phyloP scores from a whole-genome alignment of 2,888 invertebrate species.

The Fragum sueziense region DNA sequence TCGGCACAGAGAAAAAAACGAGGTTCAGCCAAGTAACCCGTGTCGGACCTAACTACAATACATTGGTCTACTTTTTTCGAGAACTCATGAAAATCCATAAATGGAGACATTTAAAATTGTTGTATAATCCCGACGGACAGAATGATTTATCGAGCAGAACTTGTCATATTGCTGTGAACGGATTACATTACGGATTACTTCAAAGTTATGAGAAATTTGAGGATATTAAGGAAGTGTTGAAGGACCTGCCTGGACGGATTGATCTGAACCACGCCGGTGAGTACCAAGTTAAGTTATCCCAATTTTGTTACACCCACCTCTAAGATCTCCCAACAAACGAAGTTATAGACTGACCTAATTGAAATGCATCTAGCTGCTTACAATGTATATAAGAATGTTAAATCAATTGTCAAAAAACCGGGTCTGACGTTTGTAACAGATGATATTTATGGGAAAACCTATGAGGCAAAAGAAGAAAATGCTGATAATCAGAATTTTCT shows the following conservation, averaged over 20 bases:
- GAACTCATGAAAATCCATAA: conserved; percentile 55
- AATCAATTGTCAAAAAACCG: too few species aligned
- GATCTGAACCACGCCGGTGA: conserved; percentile 66
- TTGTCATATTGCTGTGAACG: conserved; percentile 73
- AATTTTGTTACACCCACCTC: too few species aligned
- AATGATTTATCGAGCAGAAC: conserved; percentile 62
- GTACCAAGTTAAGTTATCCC: too few species aligned
- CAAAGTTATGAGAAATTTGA: conserved; percentile 69
- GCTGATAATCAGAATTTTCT: too few species aligned
- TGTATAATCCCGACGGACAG: conserved; percentile 73
- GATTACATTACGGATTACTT: conserved; percentile 68
- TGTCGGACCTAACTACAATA: conserved; percentile 74
- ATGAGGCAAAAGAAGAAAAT: too few species aligned
- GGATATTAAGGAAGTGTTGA: conserved; percentile 51
- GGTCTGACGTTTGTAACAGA: too few species aligned
- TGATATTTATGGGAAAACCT: too few species aligned
- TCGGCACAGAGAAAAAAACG: conserved; percentile 63
- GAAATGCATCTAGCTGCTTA: too few species aligned
- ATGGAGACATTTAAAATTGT: conserved; percentile 66
- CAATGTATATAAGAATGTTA: too few species aligned
- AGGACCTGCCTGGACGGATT: conserved; percentile 52
- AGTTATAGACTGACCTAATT: too few species aligned
- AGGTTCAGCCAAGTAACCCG: conserved; percentile 90
- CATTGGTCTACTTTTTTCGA: conserved; percentile 63
- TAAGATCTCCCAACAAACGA: too few species aligned